phyloP scores from a whole-genome alignment of 2,113 vertebrate genomes.

The Oreotragus oreotragus region DNA sequence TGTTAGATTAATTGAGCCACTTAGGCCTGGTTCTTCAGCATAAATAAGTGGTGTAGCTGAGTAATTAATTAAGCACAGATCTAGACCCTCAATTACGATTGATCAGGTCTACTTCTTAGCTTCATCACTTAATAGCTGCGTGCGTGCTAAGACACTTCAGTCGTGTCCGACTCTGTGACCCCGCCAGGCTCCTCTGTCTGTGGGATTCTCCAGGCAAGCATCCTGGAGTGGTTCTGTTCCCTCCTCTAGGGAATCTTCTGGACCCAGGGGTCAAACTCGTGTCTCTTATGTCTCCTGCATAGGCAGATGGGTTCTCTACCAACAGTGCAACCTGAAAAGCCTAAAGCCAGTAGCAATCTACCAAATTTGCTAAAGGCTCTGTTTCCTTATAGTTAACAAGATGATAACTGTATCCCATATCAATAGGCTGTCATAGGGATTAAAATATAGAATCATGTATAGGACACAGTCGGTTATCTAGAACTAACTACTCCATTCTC shows the following conservation, averaged over 20 bases:
- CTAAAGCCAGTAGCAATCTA: not conserved
- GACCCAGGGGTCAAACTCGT: not conserved
- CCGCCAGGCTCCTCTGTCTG: not conserved
- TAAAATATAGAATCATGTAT: not conserved
- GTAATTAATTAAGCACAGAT: not conserved
- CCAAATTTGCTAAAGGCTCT: not conserved
- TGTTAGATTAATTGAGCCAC: not conserved
- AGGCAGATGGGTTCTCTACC: not conserved
- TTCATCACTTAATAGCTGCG: not conserved
- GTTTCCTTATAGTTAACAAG: not conserved
- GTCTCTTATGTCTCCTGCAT: not conserved
- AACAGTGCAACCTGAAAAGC: not conserved
- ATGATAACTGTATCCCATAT: not conserved
- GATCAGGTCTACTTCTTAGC: not conserved
- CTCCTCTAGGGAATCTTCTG: fast-evolving
- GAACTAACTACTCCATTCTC: not conserved
- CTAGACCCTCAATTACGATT: not conserved
- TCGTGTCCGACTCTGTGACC: not conserved
- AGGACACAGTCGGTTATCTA: not conserved
- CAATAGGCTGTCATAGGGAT: not conserved
- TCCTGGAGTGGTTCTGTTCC: not conserved
- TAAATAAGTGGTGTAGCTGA: not conserved
- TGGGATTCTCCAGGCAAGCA: not conserved
- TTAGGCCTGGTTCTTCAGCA: not conserved
- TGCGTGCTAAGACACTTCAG: fast-evolving